These are phyloP conservation scores for Ophiodon elongatus DNA, from an alignment of 2,113 vertebrate genomes.

Conservation along the genomic window DNA sequence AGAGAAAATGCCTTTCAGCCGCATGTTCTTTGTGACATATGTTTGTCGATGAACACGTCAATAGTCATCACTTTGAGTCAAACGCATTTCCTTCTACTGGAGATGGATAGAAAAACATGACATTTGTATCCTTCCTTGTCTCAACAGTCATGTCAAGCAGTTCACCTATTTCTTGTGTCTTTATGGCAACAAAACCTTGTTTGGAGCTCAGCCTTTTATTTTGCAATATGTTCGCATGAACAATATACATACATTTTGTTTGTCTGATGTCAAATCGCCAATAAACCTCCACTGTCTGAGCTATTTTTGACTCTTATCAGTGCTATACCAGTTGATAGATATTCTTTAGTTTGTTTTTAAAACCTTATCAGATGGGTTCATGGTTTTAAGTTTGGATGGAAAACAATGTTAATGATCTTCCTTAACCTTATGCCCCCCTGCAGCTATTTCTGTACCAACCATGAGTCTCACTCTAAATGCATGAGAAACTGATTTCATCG, in stretches of 20 bases:
- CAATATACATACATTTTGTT: too few species aligned
- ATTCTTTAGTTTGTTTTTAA: slow-evolving; percentile 1
- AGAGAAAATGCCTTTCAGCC: neutral
- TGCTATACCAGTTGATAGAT: neutral
- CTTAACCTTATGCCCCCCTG: neutral
- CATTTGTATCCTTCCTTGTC: neutral
- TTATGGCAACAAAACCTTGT: neutral
- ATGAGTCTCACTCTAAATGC: neutral
- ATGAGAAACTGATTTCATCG: neutral
- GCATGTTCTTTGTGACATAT: neutral
- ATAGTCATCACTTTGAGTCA: neutral
- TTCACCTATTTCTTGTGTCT: neutral
- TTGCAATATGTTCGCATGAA: neutral
- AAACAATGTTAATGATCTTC: neutral
- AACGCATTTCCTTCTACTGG: neutral
- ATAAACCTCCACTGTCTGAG: neutral
- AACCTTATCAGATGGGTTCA: slow-evolving; percentile 22
- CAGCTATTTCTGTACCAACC: neutral
- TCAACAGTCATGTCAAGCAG: too few species aligned
- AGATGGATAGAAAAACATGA: neutral
- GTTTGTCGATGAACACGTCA: neutral
- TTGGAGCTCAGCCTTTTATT: neutral
- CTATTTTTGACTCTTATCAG: slow-evolving; percentile 22
- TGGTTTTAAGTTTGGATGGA: neutral
- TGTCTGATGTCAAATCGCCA: neutral